A percentile compares a stretch with the other conserved stretches of the same genome.
Evolutionary conservation across 2,113 vertebrate species (phyloP).

Genomic region (Myocastor coypus): DNA sequence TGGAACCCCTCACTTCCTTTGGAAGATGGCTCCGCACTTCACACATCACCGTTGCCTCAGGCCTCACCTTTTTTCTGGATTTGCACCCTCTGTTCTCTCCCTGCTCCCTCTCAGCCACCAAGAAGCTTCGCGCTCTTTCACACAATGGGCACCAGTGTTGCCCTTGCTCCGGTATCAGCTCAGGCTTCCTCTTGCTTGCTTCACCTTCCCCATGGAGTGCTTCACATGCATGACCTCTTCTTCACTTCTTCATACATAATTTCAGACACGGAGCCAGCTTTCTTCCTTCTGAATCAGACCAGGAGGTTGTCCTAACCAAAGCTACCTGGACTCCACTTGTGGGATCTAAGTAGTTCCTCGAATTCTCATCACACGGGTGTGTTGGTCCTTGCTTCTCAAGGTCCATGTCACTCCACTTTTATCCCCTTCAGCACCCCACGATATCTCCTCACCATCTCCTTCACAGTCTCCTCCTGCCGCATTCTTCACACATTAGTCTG

Average conservation of each 20-base stretch:
- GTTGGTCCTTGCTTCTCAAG: not conserved
- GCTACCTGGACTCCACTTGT: not conserved
- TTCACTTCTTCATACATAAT: not conserved
- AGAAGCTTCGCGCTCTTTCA: not conserved
- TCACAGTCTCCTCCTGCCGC: not conserved
- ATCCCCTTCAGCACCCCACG: not conserved
- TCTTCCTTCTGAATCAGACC: not conserved
- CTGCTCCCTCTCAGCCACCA: not conserved
- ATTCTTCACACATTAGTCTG: not conserved
- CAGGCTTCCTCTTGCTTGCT: not conserved
- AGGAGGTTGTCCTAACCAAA: not conserved
- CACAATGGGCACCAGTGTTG: too few species aligned
- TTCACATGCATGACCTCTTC: not conserved
- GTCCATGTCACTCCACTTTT: fast-evolving
- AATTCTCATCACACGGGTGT: not conserved
- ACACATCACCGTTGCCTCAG: not conserved
- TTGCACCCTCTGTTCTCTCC: not conserved
- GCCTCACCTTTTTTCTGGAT: not conserved
- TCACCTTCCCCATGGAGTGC: not conserved
- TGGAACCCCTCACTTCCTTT: not conserved
- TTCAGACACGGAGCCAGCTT: not conserved
- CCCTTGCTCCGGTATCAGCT: not conserved
- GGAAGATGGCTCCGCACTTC: not conserved
- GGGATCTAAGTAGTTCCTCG: not conserved
- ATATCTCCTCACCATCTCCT: not conserved